phyloP scores from a whole-genome alignment of 2,888 invertebrate species.

The Hydrotaea cyrtoneurina region DNA sequence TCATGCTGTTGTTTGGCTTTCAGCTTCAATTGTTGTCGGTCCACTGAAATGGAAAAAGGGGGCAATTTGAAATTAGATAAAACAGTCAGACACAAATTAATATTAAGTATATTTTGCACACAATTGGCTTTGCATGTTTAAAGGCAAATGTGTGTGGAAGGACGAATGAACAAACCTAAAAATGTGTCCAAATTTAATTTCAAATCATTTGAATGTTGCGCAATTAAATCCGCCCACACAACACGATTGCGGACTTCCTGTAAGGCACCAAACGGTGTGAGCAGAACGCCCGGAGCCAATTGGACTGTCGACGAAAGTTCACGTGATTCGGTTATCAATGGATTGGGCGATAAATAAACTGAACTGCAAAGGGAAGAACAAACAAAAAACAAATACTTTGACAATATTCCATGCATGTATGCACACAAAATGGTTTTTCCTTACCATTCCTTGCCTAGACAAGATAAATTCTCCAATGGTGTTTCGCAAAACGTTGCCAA shows the following conservation, averaged over 20 bases:
- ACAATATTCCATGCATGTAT: not conserved
- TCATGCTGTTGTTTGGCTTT: conserved; percentile 75
- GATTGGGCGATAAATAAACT: conserved; percentile 78
- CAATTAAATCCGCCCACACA: conserved; percentile 78
- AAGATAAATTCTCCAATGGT: conserved; percentile 75
- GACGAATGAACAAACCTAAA: conserved; percentile 74
- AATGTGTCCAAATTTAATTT: conserved; percentile 77
- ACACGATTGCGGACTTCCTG: conserved; percentile 78
- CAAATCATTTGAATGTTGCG: conserved; percentile 74
- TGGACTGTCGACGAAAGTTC: conserved; percentile 77
- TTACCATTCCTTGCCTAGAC: conserved; percentile 75
- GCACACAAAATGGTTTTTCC: conserved; percentile 39
- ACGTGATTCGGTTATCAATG: conserved; percentile 76
- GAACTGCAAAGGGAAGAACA: conserved; percentile 68
- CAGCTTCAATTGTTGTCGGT: conserved; percentile 72
- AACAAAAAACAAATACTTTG: conserved; percentile 39
- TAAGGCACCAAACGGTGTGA: conserved; percentile 77
- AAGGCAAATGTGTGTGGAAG: not conserved
- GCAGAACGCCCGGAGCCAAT: conserved; percentile 77
- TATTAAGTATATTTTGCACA: no score
- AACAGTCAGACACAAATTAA: not conserved
- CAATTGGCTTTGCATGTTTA: no score
- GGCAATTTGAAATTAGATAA: conserved; percentile 37
- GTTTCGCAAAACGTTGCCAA: conserved; percentile 76
- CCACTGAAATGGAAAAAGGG: conserved; percentile 72